Evolutionary conservation across 1,140 invertebrate species (phyloP).

Genomic region (Drosophila repletoides): DNA sequence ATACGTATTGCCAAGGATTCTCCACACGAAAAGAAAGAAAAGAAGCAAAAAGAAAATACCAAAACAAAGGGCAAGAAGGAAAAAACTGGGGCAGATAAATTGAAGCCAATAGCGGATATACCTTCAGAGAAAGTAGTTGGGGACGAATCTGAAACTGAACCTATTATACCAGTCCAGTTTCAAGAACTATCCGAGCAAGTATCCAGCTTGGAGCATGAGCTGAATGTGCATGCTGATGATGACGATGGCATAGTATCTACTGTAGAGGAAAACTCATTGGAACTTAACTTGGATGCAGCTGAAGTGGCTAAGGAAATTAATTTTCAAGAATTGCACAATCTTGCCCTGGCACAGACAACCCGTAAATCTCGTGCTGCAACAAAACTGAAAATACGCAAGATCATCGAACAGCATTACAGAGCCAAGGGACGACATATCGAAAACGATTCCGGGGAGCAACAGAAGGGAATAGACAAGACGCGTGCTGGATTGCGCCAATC

Average conservation of each 20-base stretch:
- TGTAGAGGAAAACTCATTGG: constrained; percentile 58
- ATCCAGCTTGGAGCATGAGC: not conserved
- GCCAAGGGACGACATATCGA: constrained; percentile 72
- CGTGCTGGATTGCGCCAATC: constrained; percentile 76
- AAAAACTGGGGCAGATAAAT: not conserved
- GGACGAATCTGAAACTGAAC: constrained; percentile 51
- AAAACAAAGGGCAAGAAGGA: constrained; percentile 51
- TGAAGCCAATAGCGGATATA: not conserved
- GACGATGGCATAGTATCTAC: constrained; percentile 65
- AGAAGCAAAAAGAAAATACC: constrained; percentile 24
- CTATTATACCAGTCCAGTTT: constrained; percentile 27
- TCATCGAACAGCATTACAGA: constrained; percentile 76
- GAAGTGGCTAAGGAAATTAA: constrained; percentile 66
- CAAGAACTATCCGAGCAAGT: not conserved
- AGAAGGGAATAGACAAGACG: constrained; percentile 24
- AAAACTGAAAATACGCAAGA: constrained; percentile 64
- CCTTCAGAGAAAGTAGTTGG: not conserved
- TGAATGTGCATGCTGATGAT: constrained; percentile 33
- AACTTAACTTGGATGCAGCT: constrained; percentile 30
- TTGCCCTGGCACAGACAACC: constrained; percentile 57
- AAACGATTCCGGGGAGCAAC: constrained; percentile 58
- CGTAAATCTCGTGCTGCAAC: constrained; percentile 61
- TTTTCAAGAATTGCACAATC: constrained; percentile 71
- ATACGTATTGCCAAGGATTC: not conserved
- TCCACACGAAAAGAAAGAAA: constrained; percentile 6